A percentile compares a stretch with the other conserved stretches of the same genome.
Conservation (phyloP, 2,797 vertebrate species). For the Clarias pachynema region DNA sequence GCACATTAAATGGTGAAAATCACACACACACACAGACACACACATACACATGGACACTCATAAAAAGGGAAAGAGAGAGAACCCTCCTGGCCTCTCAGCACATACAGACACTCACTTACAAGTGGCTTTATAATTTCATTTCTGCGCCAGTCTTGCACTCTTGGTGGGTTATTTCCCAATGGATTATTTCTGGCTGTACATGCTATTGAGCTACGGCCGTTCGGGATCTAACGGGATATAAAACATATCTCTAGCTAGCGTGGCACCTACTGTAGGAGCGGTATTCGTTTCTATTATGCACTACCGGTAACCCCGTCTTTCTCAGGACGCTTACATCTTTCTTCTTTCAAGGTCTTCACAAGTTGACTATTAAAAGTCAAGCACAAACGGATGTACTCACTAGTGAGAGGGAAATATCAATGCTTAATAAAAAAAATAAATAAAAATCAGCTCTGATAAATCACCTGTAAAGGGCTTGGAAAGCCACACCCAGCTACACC, state of each 20-base stretch:
- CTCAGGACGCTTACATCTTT: conserved; percentile 59
- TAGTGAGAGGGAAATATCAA: conserved; percentile 25
- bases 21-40: conserved; percentile 73
- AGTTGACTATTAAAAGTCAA: conserved; percentile 57
- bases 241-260: conserved; percentile 74
- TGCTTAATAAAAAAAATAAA: conserved; percentile 12
- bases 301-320: conserved; percentile 65
- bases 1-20: conserved; percentile 70
- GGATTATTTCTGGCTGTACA: conserved; percentile 80
- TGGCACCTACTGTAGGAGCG: conserved; percentile 62
- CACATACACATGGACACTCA: conserved; percentile 52
- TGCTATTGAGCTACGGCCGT: conserved; percentile 73
- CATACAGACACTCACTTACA: conserved; percentile 71
- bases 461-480: conserved; percentile 27
- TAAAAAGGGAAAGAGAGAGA: background rate
- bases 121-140: conserved; percentile 81
- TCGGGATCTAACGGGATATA: conserved; percentile 77
- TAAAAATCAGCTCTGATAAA: conserved; percentile 30
- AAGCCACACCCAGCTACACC: conserved; percentile 50
- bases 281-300: conserved; percentile 77
- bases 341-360: conserved; percentile 73
- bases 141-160: conserved; percentile 79
- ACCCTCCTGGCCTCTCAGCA: conserved; percentile 55
- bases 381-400: conserved; percentile 46
- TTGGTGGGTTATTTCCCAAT: conserved; percentile 81